A percentile compares a stretch with the other conserved stretches of the same genome.
These are phyloP conservation scores for Ecliptopera silaceata DNA, from an alignment of 2,888 invertebrate genomes.

Conservation along the genomic window DNA sequence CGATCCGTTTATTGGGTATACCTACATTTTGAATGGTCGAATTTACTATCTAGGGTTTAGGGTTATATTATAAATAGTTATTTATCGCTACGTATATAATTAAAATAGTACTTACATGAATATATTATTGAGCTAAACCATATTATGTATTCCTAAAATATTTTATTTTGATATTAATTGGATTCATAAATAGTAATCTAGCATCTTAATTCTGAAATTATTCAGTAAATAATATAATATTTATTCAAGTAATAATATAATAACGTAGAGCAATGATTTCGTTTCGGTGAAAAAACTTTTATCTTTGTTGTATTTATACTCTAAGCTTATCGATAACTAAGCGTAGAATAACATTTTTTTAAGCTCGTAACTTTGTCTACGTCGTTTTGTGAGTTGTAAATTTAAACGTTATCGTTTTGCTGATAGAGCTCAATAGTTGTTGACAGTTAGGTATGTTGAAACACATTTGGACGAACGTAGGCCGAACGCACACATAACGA, in stretches of 20 bases:
- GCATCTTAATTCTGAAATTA: too few species aligned
- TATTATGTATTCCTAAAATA: too few species aligned
- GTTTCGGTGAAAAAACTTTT: constrained; percentile 53
- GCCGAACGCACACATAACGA: background rate
- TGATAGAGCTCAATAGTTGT: constrained; percentile 16
- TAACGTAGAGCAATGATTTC: too few species aligned
- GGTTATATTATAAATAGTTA: background rate
- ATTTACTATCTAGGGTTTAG: background rate
- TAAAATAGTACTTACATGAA: too few species aligned
- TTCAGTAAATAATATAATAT: too few species aligned
- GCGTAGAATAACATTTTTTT: constrained; percentile 48
- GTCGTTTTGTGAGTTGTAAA: constrained; percentile 13
- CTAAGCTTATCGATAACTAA: constrained; percentile 54
- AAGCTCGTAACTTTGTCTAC: constrained; percentile 41
- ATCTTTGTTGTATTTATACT: constrained; percentile 64
- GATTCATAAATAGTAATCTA: too few species aligned
- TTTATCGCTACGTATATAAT: too few species aligned
- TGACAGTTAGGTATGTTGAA: constrained; percentile 10
- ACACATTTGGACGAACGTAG: constrained; percentile 14
- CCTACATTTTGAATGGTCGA: constrained; percentile 16
- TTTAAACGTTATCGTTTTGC: constrained; percentile 17
- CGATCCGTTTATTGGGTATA: constrained; percentile 44
- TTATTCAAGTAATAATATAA: too few species aligned
- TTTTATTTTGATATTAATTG: too few species aligned
- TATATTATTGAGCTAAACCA: too few species aligned